phyloP scores from a whole-genome alignment of 1,140 invertebrate species.

The Neoseiulus cucumeris region DNA sequence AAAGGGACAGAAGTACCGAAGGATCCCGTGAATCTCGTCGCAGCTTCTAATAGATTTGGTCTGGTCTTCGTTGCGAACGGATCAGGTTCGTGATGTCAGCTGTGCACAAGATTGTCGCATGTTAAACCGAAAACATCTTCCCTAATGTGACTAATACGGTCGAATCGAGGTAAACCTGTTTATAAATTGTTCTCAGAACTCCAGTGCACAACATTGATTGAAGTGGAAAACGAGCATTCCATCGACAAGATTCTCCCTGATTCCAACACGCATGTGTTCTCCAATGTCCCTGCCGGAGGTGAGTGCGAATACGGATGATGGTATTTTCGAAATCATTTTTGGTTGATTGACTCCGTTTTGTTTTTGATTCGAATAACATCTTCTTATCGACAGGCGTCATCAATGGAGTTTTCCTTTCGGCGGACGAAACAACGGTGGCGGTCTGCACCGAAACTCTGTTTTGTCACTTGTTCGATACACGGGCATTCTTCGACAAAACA shows the following conservation, averaged over 20 bases:
- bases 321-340: too few species aligned
- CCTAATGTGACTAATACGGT: background rate
- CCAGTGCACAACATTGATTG: background rate
- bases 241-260: background rate
- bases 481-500: background rate
- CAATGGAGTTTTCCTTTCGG: background rate
- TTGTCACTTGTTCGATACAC: background rate
- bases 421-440: background rate
- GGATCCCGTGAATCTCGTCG: too few species aligned
- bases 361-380: too few species aligned
- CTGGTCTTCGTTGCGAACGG: too few species aligned
- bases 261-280: background rate
- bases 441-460: background rate
- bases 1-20: too few species aligned
- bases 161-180: background rate
- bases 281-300: background rate
- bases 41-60: too few species aligned
- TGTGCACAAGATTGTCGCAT: too few species aligned
- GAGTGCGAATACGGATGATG: background rate
- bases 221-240: background rate
- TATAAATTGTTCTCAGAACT: background rate
- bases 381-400: background rate
- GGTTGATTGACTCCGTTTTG: too few species aligned
- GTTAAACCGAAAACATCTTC: too few species aligned
- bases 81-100: too few species aligned